Conservation (phyloP, 2,888 invertebrate species). For the Aporophyla nigra region DNA sequence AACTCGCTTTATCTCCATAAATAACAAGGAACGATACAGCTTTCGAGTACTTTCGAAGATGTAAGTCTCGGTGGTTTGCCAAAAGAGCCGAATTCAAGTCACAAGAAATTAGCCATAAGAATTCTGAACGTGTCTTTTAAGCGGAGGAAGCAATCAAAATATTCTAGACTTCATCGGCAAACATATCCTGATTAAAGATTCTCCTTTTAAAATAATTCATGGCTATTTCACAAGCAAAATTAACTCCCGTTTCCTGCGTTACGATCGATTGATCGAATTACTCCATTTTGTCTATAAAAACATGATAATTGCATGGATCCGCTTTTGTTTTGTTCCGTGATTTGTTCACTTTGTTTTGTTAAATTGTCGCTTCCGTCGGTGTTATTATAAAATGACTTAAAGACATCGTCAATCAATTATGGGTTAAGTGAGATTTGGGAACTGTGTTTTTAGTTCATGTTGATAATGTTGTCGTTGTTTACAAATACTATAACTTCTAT, state of each 20-base stretch:
- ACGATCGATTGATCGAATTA: slow-evolving; percentile 65
- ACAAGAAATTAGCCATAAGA: background rate
- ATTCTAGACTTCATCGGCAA: slow-evolving; percentile 8
- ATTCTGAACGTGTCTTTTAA: slow-evolving; percentile 2
- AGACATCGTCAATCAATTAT: slow-evolving; percentile 27
- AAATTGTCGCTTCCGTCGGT: slow-evolving; percentile 43
- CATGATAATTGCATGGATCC: slow-evolving; percentile 67
- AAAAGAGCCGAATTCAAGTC: slow-evolving; percentile 19
- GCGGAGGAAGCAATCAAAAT: background rate
- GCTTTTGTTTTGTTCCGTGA: slow-evolving; percentile 59
- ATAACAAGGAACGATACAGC: slow-evolving; percentile 44
- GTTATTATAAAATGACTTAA: slow-evolving; percentile 28
- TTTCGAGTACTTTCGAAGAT: slow-evolving; percentile 27
- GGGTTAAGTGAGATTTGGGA: slow-evolving; percentile 21
- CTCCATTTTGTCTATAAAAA: slow-evolving; percentile 65
- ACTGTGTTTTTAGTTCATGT: slow-evolving; percentile 12
- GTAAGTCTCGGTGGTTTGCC: slow-evolving; percentile 39
- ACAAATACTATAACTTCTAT: background rate
- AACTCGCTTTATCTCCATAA: slow-evolving; percentile 47
- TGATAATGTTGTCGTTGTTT: background rate
- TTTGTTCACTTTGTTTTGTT: slow-evolving; percentile 52
- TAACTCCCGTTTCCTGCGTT: slow-evolving; percentile 63
- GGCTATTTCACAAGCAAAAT: slow-evolving; percentile 61
- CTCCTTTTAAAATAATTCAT: slow-evolving; percentile 30
- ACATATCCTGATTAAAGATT: slow-evolving; percentile 31